Conservation (phyloP, 2,888 invertebrate genomes). For the Boloria selene region DNA sequence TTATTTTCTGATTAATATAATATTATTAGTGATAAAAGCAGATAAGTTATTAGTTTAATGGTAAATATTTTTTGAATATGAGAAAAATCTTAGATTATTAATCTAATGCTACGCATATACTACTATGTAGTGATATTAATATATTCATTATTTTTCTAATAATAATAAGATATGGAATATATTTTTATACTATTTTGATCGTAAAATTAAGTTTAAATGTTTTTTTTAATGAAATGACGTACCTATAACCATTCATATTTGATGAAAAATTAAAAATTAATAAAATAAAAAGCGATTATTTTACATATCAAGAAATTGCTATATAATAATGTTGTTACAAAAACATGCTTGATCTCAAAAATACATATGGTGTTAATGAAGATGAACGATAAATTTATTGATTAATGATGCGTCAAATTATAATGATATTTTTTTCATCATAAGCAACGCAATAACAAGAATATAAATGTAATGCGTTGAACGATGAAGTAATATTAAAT, state of each 20-base stretch:
- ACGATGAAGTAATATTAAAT: too few species aligned
- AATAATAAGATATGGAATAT: conserved; percentile 15
- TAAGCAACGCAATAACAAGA: background rate
- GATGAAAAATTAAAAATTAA: conserved; percentile 28
- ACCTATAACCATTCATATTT: conserved; percentile 47
- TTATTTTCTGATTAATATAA: background rate
- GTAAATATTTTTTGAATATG: background rate
- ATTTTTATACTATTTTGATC: background rate
- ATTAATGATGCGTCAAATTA: background rate
- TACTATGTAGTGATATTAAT: conserved; percentile 7
- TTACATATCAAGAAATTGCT: too few species aligned
- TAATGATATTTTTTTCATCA: conserved; percentile 6
- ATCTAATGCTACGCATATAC: conserved; percentile 1
- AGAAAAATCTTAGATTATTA: background rate
- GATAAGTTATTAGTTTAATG: background rate
- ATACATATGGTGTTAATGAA: background rate
- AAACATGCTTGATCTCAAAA: too few species aligned
- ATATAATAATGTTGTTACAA: too few species aligned
- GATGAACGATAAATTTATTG: background rate
- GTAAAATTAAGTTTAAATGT: conserved; percentile 4
- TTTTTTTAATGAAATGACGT: conserved; percentile 1
- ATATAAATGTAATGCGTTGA: background rate
- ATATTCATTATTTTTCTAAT: background rate
- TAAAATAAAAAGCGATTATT: background rate
- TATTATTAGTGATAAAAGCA: conserved; percentile 6